Evolutionary conservation across 2,797 vertebrate genomes (phyloP).

Genomic region (Cottoperca gobio): DNA sequence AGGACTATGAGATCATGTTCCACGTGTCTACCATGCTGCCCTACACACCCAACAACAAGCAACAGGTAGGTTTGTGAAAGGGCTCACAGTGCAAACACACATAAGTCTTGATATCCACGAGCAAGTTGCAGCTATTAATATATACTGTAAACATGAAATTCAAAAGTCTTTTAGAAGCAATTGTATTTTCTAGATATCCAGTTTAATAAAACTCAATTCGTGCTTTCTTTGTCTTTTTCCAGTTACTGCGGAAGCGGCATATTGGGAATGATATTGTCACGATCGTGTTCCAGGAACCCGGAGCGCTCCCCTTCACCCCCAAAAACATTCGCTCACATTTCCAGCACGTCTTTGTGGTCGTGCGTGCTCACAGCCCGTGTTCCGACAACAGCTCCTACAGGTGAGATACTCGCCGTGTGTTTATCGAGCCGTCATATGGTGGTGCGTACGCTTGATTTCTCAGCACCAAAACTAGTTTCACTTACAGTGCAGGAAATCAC

Average conservation of each 20-base stretch:
- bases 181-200: neutral
- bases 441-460: too few relatives aligned
- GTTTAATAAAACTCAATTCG: neutral
- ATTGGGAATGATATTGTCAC: conserved; percentile 99
- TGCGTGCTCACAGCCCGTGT: conserved; percentile 91
- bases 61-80: conserved; percentile 86
- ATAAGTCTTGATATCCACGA: neutral
- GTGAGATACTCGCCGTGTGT: too few relatives aligned
- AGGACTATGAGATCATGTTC: conserved; percentile 98
- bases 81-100: neutral
- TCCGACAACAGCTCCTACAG: conserved; percentile 95
- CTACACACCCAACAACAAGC: conserved; percentile 98
- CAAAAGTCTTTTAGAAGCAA: neutral
- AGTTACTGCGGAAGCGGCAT: conserved; percentile 96
- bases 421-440: too few relatives aligned
- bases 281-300: conserved; percentile 98
- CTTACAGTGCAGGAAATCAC: too few relatives aligned
- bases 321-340: conserved; percentile 99
- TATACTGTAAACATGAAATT: neutral
- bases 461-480: too few relatives aligned
- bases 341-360: conserved; percentile 96
- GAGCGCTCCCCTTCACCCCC: conserved; percentile 95
- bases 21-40: conserved; percentile 97
- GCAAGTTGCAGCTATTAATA: neutral
- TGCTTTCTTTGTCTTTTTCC: conserved; percentile 9